Base-by-base conservation (phyloP, 1,140 invertebrate species). In the Eciton burchellii region DNA sequence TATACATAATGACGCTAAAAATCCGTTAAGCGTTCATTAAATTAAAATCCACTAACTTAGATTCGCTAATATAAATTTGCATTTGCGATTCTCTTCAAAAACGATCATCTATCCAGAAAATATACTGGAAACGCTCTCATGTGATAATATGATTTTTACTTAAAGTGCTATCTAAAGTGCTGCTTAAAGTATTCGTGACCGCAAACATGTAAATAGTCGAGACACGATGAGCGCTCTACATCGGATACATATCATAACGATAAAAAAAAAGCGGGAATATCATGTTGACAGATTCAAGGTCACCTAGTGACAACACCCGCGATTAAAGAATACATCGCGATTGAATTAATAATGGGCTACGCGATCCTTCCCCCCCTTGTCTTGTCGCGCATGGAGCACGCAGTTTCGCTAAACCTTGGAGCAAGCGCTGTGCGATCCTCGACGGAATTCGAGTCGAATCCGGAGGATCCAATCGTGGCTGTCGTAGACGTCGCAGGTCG, bases 361-460 rank as follows among this genome's bases (percentile, higher is more conserved):
- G 14, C 63, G 41, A 62, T 43, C 72, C 81, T 71, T 72, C 54
- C 52, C 63, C 68, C 11, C 26, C 8, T 41, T 47, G 8, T 9
- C 1, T 21, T 21, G n/a, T n/a, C 24, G 66, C 72, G 76, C 72
- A 79, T 86, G 84, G 84, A 87, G 59, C 73, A 84, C 82, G 68
- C 19, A 86, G 45, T 73, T 70, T 41, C 24, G 47, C 35, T 54
- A 26, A 83, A 56, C 59, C 66, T 6, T 35, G 88, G 77, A n/a
- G 88, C 88, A 89, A 56, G 88, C 88, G 87, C 88, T 60, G 71
- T 89, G 82, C 76, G 83, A 52, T 65, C 79, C 65, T 52, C 52
- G 26, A 45, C 57, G 65, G 73, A 29, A 76, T 59, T 21, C 59
- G 71, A 11, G 47, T 60, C 29, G 65, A 63, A 65, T n/a, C 49